Base-by-base conservation (phyloP, 2,888 invertebrate species). In the Heteromurus nitidus region DNA sequence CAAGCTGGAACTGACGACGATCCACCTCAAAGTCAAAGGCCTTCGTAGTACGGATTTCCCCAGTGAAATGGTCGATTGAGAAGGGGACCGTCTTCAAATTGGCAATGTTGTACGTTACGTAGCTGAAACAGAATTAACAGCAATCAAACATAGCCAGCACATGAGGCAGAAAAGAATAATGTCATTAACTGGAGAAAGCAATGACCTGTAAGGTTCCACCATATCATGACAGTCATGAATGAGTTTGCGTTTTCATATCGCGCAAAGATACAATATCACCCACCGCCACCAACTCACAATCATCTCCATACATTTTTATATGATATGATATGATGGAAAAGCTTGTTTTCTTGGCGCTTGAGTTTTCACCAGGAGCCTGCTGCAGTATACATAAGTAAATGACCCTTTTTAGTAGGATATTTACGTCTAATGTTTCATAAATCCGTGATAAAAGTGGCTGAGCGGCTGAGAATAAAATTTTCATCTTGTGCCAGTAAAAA, bases 51-150 rank as follows among this genome's bases (percentile, higher is more conserved):
- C 93, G 93, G n/a, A 98, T 93, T 36, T 94, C 92, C 0, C 98
- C 98, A 5, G 95, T 94, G 90, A 97, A 97, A 88, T 96, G 97
- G 88, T 98, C 97, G 62, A 98, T 95, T 86, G 96, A 95, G 89
- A 98, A 98, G n/a, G 98, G 98, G 18, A 96, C 95, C 73, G 94
- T 93, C 88, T 95, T 94, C 72, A 95, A 90, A 90, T 97, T 97
- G 69, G 95, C 96, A 86, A 98, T 94, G 87, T 96, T 95, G 90
- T 97, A 98, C 0, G 96, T 97, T 87, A 99, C 94, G 90, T 96
- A 96, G 0, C 97, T 96, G 90, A 97, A 79, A 55, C 30, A 16
- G n/a, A 22, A 55, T 20, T 13, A 7, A 55, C 7, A 55, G 20
- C 11, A 55, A 55, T 55, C 24, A 55, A 22, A 55, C 20, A 55